Evolutionary conservation across 2,888 invertebrate genomes (phyloP).

Genomic region (Teleiodes luculella): DNA sequence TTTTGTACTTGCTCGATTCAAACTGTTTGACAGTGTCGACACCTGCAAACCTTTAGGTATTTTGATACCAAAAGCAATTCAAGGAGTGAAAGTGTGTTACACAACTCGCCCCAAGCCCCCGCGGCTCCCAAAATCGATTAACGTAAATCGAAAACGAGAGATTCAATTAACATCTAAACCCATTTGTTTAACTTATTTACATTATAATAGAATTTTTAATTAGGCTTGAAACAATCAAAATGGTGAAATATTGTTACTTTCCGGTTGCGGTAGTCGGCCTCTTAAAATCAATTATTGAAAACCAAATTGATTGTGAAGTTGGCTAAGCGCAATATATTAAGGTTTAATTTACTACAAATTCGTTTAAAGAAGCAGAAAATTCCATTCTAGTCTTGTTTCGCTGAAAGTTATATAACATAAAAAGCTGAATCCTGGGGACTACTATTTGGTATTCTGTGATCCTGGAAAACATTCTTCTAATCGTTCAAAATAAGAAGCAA

Average conservation of each 20-base stretch:
- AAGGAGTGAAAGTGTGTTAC: background rate
- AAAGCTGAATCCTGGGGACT: no score
- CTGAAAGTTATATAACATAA: no score
- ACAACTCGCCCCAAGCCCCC: background rate
- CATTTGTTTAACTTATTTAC: background rate
- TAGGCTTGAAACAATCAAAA: background rate
- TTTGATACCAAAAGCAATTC: background rate
- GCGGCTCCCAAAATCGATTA: conserved; percentile 2
- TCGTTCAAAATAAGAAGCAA: no score
- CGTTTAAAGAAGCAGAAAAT: no score
- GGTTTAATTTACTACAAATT: no score
- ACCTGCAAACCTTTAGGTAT: background rate
- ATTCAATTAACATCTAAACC: background rate
- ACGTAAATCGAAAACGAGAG: background rate
- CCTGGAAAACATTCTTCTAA: no score
- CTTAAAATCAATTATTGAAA: background rate
- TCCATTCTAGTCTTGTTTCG: no score
- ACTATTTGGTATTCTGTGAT: no score
- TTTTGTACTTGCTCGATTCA: no score
- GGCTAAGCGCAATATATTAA: no score
- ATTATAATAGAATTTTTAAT: background rate
- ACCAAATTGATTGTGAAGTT: background rate
- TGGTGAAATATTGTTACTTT: background rate
- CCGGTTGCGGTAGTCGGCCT: background rate
- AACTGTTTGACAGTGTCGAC: no score